phyloP scores from a whole-genome alignment of 2,113 vertebrate genomes.

The Osmerus eperlanus region DNA sequence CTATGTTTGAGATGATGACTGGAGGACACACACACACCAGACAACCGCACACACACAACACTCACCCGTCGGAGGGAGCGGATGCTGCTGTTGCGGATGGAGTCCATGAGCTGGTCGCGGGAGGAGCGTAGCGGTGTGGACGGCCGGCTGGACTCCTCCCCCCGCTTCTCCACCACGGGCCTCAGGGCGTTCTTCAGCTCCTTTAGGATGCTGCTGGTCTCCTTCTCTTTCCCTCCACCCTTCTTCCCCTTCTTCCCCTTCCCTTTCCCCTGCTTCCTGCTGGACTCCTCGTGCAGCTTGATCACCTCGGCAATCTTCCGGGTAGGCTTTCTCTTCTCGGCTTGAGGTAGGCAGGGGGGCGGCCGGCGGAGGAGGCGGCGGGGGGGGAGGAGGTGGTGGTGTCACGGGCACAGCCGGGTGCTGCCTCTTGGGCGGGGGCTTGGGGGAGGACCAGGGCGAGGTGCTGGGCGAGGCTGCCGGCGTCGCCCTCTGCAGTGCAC shows the following conservation, averaged over 20 bases:
- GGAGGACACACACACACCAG: too few relatives aligned
- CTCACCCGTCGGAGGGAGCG: slow-evolving; percentile 80
- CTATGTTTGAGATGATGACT: too few relatives aligned
- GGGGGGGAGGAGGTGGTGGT: slow-evolving; percentile 57
- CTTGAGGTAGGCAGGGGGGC: slow-evolving; percentile 44
- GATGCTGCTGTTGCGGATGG: slow-evolving; percentile 84
- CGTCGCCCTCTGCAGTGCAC: slow-evolving; percentile 78
- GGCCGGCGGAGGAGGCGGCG: slow-evolving; percentile 62
- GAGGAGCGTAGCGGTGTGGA: slow-evolving; percentile 88
- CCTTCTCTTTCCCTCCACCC: slow-evolving; percentile 35
- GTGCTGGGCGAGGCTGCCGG: slow-evolving; percentile 80
- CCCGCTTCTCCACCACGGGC: slow-evolving; percentile 79
- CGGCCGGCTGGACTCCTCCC: slow-evolving; percentile 83
- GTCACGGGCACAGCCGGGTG: slow-evolving; percentile 51
- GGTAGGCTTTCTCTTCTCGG: slow-evolving; percentile 80
- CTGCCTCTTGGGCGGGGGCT: slow-evolving; percentile 83
- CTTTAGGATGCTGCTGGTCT: slow-evolving; percentile 79
- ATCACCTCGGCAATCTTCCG: slow-evolving; percentile 93
- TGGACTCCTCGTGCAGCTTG: slow-evolving; percentile 81
- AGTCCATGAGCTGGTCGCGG: slow-evolving; percentile 91
- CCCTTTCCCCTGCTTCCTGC: slow-evolving; percentile 71
- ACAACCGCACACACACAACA: slow-evolving; percentile 9
- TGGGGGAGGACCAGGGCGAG: slow-evolving; percentile 80
- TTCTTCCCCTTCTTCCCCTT: slow-evolving; percentile 78
- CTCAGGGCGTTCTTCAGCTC: slow-evolving; percentile 90